Evolutionary conservation across 2,888 invertebrate genomes (phyloP), one percentile per base, ranked within the genome.

Genomic region (Meteorus colon): DNA sequence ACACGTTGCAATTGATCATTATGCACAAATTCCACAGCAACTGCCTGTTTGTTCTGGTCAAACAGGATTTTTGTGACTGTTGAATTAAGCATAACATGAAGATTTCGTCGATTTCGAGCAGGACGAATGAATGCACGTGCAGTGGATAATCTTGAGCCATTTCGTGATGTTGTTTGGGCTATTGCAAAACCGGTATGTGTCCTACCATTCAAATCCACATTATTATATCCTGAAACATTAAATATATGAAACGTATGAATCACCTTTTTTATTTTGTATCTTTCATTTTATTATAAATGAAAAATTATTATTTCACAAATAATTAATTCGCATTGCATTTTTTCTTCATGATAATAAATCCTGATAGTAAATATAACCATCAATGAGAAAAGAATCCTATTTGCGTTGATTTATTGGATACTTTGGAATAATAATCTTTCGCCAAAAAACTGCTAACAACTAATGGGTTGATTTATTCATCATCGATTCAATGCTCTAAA

Each of bases 91-190:
- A 97, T 92, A 68, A 97, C 93, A 87, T 97, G 96, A 4, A 97
- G 92, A 90, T 97, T 97, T 70, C 91, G 91, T 4, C 97, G 92
- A 82, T 92, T 90, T 81, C 93, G 92, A 31, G 95, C 95, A 0
- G 97, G 96, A 0, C 96, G 91, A 10, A 97, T 91, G 90, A 95
- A 97, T 0, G 97, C 95, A 75, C 95, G 93, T 0, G 97, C 94
- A 0, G 94, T 93, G 81, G 96, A 96, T 75, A 96, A 92, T 0
- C 97, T 92, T 0, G 96, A 96, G 0, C 97, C 97, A 86, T 97
- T 96, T 82, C 94, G 92, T 82, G 95, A 94, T 0, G 96, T 97
- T 34, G 96, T 97, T 89, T 97, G 97, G 0, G 97, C 96, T 79
- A 97, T 97, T 77, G 94, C 92, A 88, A 97, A 97, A 1, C 97